Conservation (phyloP, 35 echinoderm and acorn worm genomes). For the Heliocidaris erythrogramma region DNA sequence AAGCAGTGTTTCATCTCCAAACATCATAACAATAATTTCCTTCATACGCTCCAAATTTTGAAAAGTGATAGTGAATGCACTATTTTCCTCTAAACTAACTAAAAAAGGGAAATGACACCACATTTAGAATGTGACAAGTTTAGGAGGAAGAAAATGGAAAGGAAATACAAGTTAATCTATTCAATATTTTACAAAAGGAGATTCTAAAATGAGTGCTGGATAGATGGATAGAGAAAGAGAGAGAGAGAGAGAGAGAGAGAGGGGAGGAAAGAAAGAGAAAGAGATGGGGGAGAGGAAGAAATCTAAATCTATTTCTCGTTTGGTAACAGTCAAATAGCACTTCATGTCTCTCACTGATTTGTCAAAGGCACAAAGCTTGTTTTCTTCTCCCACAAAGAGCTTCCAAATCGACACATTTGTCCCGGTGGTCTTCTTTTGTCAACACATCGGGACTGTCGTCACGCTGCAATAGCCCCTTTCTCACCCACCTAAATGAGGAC, state of each 20-base stretch:
- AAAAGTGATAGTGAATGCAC: too few species aligned
- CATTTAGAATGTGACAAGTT: too few species aligned
- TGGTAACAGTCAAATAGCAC: constrained; percentile 41
- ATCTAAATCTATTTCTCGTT: constrained; percentile 35
- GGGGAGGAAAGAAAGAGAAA: not conserved
- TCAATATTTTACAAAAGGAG: too few species aligned
- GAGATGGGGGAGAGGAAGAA: not conserved
- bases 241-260: not conserved
- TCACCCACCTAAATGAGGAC: not conserved
- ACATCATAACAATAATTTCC: too few species aligned
- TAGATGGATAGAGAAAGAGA: not conserved
- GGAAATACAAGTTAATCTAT: too few species aligned
- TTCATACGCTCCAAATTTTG: too few species aligned
- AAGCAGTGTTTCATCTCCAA: too few species aligned
- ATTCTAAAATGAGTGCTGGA: not conserved
- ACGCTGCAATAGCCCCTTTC: not conserved
- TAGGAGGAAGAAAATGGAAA: too few species aligned
- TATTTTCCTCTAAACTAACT: too few species aligned
- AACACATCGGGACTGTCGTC: not conserved
- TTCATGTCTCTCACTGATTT: constrained; percentile 38
- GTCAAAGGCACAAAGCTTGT: constrained; percentile 13
- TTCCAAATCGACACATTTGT: constrained; percentile 36
- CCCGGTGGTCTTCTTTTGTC: constrained; percentile 32
- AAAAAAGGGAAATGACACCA: too few species aligned
- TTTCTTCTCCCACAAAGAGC: constrained; percentile 4